Base-by-base conservation (phyloP, 1,140 invertebrate genomes). In the Calosoma granatense region DNA sequence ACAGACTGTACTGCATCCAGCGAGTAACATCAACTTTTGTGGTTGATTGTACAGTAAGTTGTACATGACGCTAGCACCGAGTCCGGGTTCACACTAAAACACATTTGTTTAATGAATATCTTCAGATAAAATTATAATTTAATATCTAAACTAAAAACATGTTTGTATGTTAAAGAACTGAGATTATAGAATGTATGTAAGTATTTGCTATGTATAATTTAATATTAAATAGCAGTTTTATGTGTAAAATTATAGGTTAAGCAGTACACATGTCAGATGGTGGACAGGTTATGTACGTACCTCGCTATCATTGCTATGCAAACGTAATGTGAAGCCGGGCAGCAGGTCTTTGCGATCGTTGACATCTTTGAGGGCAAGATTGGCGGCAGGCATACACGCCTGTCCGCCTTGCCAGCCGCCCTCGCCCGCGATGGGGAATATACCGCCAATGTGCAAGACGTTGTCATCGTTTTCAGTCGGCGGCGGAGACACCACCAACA, bases 1-100 rank as follows among this genome's bases (percentile, higher is more conserved):
- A 66, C 96, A 98, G n/a, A 99, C 97, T 1, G 95, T 97, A 62
- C 93, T 97, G 73, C 97, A 99, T 52, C 97, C 97, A 2, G 93
- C 92, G 21, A 99, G 76, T 53, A 99, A 75, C 80, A 99, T 92
- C 60, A 99, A 76, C 76, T 99, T 99, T 64, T 92, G 88, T 19
- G 96, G 96, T 55, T 86, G 84, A 70, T 94, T 94, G 78, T 99
- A 99, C 43, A 99, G 79, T 51, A 99, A 80, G 76, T 99, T 95
- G 77, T 98, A 99, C 86, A 99, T 92, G 19, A 98, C 93, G 62
- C 94, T 95, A 19, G 94, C 94, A 23, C 94, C 96, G 54, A 98
- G 79, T 17, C 97, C 97, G 17, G 95, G 95, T 72, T 97, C 94
- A 73, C 97, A 99, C 96, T 99, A 76, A 22, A 81, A 82, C 26